phyloP scores from a whole-genome alignment of 37 sponge, comb jelly and placozoan genomes.

The Geodia barretti region DNA sequence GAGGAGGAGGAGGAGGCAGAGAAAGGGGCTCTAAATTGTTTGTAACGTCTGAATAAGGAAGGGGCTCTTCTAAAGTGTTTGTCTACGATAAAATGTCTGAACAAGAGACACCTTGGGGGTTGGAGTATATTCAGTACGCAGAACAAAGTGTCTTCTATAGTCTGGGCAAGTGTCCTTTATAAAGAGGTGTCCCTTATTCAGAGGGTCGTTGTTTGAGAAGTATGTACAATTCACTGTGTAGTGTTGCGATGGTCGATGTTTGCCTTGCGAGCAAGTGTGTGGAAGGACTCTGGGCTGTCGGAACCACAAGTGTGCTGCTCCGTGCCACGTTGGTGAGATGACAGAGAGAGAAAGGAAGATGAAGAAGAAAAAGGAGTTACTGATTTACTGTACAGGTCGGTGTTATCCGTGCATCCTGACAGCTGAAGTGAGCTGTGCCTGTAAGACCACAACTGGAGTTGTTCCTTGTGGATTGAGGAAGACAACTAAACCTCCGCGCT shows the following conservation, averaged over 20 bases:
- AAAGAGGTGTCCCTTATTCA: too few relatives aligned
- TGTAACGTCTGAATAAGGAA: too few relatives aligned
- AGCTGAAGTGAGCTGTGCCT: constrained; percentile 68
- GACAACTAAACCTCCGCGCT: constrained; percentile 70
- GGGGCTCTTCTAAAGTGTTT: too few relatives aligned
- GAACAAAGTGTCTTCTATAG: too few relatives aligned
- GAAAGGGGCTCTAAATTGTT: too few relatives aligned
- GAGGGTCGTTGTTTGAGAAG: too few relatives aligned
- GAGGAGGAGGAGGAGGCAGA: too few relatives aligned
- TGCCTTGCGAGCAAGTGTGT: constrained; percentile 87
- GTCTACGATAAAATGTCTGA: too few relatives aligned
- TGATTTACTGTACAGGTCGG: constrained; percentile 69
- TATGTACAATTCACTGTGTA: too few relatives aligned
- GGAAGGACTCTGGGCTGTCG: constrained; percentile 73
- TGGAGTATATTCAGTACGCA: too few relatives aligned
- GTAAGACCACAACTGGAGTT: constrained; percentile 61
- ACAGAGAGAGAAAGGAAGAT: not conserved
- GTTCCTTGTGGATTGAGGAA: constrained; percentile 86
- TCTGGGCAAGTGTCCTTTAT: too few relatives aligned
- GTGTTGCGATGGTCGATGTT: constrained; percentile 93
- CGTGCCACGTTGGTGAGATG: constrained; percentile 78
- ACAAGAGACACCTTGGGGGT: too few relatives aligned
- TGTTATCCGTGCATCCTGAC: constrained; percentile 92
- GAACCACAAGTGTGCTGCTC: constrained; percentile 87
- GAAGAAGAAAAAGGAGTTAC: not conserved